phyloP scores from a whole-genome alignment of 2,113 vertebrate genomes.

The Hypomesus transpacificus region DNA sequence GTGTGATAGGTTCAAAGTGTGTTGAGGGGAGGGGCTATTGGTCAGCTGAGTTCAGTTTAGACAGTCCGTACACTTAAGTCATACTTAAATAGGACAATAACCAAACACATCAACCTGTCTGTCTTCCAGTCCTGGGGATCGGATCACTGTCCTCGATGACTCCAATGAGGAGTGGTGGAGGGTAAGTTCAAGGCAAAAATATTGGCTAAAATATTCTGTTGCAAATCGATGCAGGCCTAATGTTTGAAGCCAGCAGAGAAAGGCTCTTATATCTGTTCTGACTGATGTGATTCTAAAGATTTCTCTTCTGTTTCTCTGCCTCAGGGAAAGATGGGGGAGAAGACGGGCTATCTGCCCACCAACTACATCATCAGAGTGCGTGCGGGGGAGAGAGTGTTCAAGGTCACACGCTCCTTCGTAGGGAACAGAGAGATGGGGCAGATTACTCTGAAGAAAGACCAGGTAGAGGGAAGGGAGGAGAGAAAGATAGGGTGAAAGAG shows the following conservation, averaged over 20 bases:
- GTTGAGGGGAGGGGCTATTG: no score
- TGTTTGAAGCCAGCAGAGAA: background rate
- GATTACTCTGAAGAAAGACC: slow-evolving; percentile 95
- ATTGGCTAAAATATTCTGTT: no score
- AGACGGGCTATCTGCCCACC: slow-evolving; percentile 88
- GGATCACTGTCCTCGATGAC: slow-evolving; percentile 93
- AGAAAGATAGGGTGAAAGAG: background rate
- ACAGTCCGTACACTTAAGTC: no score
- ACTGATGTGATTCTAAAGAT: background rate
- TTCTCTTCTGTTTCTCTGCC: background rate
- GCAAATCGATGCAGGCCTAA: background rate
- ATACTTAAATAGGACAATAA: background rate
- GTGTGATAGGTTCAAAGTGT: background rate
- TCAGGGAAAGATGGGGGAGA: slow-evolving; percentile 92
- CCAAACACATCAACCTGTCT: background rate
- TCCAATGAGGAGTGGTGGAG: slow-evolving; percentile 99
- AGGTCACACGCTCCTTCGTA: slow-evolving; percentile 88
- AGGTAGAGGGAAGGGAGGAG: slow-evolving; percentile 65
- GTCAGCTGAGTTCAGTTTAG: no score
- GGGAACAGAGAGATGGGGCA: slow-evolving; percentile 95
- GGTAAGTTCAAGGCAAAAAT: slow-evolving; percentile 63
- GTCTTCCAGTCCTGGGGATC: slow-evolving; percentile 85
- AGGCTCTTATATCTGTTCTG: background rate
- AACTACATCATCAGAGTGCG: slow-evolving; percentile 93
- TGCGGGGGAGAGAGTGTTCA: slow-evolving; percentile 84